Base-by-base conservation (phyloP, 2,113 vertebrate genomes). In the Chloropsis hardwickii region DNA sequence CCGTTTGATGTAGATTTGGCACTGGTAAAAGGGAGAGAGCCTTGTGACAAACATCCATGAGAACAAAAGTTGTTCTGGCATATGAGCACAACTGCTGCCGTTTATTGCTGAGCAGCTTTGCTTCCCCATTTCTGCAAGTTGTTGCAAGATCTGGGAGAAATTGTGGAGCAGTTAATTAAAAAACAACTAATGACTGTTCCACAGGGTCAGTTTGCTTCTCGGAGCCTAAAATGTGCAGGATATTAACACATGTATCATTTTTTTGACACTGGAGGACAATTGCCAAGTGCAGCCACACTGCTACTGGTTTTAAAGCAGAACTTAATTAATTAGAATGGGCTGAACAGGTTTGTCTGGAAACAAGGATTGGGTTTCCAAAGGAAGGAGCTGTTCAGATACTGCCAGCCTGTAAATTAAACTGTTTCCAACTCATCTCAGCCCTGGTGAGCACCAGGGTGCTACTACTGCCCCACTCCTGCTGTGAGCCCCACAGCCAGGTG, bases 211-310 rank as follows among this genome's bases (percentile, higher is more conserved):
- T 93, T 94, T 91, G 88, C 87, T 95, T 95, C 90, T 81, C 10
- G 0, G 77, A 95, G 92, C 94, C 93, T 95, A 93, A 94, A 96
- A 94, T 5, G 17, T 82, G 90, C 45, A 83, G 94, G 88, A 92
- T 97, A 96, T 96, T 97, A 97, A 95, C 92, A 95, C 95, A 90
- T 94, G 94, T 80, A 95, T 97, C 85, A 88, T 92, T 94, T 92
- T 96, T 97, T 79, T 97, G 94, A 96, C 93, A 89, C 51, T 40
- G 60, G 86, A 95, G 73, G 80, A 95, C 91, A 90, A 91, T 45
- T 92, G 86, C 79, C 80, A 67, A 25, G 42, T 40, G 50, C 33
- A 71, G 83, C 31, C 81, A 72, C 6, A 4, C 39, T 72, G 47
- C 48, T 91, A 39, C 61, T 73, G 66, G 54, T 91, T 94, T 93